Conservation (phyloP, 2,113 vertebrate species). For the Craseonycteris thonglongyai region DNA sequence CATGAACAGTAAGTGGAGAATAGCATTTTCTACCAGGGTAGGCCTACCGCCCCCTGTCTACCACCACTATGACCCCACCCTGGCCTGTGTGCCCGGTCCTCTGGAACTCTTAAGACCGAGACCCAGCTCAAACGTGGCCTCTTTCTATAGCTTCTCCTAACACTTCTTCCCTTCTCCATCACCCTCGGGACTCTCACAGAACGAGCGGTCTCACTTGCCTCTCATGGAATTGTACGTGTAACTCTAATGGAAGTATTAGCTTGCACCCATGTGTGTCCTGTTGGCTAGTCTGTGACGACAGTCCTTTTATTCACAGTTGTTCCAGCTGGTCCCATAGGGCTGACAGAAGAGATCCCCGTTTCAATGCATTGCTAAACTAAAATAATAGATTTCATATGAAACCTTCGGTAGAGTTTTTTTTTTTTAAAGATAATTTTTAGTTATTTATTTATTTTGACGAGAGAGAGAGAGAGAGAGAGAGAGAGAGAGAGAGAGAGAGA, state of each 20-base stretch:
- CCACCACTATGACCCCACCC: neutral
- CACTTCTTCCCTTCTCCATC: fast-evolving
- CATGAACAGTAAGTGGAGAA: neutral
- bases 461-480: too few species aligned
- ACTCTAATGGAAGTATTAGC: neutral
- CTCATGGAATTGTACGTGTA: neutral
- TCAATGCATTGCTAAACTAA: neutral
- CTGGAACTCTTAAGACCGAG: neutral
- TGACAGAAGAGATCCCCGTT: neutral
- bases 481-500: too few species aligned
- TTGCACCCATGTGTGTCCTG: neutral
- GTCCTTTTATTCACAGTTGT: neutral
- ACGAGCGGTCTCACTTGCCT: neutral
- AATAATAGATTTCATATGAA: neutral
- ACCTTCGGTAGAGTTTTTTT: neutral
- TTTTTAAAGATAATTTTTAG: too few species aligned
- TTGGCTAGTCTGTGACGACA: neutral
- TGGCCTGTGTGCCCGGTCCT: too few species aligned
- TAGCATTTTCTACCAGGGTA: neutral
- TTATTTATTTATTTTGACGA: too few species aligned
- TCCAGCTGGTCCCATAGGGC: neutral
- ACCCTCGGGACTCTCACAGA: neutral
- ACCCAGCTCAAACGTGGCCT: neutral
- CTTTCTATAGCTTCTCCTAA: neutral
- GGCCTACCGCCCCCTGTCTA: too few species aligned